Percentiles rank a stretch among this genome's conserved stretches.
phyloP scores from a whole-genome alignment of 92 coral and sea anemone genomes.

The Metridium senile region DNA sequence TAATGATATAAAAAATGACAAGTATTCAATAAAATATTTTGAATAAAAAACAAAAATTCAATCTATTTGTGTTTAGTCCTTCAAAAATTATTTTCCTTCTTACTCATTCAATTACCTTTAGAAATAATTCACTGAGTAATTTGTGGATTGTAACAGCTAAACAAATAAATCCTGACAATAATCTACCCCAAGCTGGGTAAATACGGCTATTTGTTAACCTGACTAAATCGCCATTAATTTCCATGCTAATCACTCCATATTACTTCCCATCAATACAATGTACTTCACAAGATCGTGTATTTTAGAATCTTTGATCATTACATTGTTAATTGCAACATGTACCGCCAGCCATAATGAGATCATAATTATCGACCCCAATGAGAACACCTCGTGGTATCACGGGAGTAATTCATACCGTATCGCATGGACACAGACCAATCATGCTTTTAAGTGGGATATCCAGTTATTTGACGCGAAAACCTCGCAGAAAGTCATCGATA shows the following conservation, averaged over 20 bases:
- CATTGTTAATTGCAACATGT: neutral
- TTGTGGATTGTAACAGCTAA: neutral
- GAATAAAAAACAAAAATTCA: too few species aligned
- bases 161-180: neutral
- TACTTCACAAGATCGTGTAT: neutral
- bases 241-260: neutral
- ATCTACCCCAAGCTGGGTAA: neutral
- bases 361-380: conserved; percentile 53
- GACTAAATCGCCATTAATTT: neutral
- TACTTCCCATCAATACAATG: neutral
- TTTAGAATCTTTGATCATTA: neutral
- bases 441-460: conserved; percentile 69
- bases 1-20: too few species aligned
- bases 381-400: conserved; percentile 44
- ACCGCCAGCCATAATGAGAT: conserved; percentile 6
- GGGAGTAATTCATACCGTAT: conserved; percentile 56
- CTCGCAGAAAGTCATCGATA: conserved; percentile 46
- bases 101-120: too few species aligned
- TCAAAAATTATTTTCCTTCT: too few species aligned
- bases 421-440: conserved; percentile 67
- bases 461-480: conserved; percentile 35
- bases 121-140: neutral
- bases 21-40: too few species aligned
- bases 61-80: too few species aligned
- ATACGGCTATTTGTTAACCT: neutral